These are phyloP conservation scores for Leptinotarsa tumamoca DNA, from an alignment of 2,888 invertebrate species.

Conservation along the genomic window DNA sequence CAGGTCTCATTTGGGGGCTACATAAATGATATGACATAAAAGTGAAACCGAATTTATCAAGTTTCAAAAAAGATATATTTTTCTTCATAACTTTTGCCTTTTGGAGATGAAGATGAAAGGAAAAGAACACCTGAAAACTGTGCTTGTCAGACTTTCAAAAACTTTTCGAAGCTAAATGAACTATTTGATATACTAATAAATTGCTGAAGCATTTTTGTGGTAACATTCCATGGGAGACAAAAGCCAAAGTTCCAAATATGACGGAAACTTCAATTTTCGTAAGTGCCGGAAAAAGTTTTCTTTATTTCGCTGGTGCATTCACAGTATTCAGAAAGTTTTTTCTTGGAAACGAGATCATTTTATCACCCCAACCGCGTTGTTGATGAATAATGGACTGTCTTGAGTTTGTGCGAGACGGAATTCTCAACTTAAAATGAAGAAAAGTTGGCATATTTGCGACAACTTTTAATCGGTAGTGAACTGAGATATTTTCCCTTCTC, in stretches of 20 bases:
- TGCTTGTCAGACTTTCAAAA: too few species aligned
- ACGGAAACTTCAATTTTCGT: slow-evolving; percentile 15
- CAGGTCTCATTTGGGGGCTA: too few species aligned
- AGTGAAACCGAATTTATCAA: too few species aligned
- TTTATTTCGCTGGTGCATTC: slow-evolving; percentile 29
- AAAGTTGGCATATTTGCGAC: slow-evolving; percentile 34
- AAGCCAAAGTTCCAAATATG: slow-evolving; percentile 5
- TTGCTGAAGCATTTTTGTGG: too few species aligned
- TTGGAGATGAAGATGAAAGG: too few species aligned
- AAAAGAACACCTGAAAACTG: too few species aligned
- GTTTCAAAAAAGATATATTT: too few species aligned
- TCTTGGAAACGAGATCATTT: slow-evolving; percentile 34
- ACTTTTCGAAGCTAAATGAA: too few species aligned
- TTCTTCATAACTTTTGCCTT: too few species aligned
- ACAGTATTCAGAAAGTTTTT: slow-evolving; percentile 35
- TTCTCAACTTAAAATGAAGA: slow-evolving; percentile 41
- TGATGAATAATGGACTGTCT: slow-evolving; percentile 41
- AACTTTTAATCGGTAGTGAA: slow-evolving; percentile 33
- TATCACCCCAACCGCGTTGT: slow-evolving; percentile 33
- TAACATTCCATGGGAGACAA: background rate
- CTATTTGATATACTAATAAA: too few species aligned
- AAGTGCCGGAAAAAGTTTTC: slow-evolving; percentile 20
- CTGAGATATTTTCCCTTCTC: slow-evolving; percentile 26
- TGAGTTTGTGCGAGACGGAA: slow-evolving; percentile 31
- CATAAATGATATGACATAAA: too few species aligned